Evolutionary conservation across 1,140 invertebrate species (phyloP).

Genomic region (Andrena cerasifolii): DNA sequence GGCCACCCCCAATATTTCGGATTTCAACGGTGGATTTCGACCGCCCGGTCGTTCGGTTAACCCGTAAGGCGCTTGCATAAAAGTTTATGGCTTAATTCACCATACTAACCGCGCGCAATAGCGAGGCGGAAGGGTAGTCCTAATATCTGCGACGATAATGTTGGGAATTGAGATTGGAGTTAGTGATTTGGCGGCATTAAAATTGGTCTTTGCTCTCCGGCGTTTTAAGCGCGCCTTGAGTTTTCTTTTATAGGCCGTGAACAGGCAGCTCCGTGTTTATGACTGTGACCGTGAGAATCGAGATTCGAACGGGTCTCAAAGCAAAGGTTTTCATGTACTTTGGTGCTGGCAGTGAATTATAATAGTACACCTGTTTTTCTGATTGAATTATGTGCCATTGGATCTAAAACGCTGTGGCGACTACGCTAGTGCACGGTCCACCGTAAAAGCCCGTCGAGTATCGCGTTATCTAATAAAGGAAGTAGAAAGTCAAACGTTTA

Average conservation of each 20-base stretch:
- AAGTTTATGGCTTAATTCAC: neutral
- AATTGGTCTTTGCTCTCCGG: neutral
- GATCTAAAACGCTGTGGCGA: no score
- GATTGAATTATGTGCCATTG: no score
- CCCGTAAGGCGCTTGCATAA: neutral
- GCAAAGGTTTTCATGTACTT: no score
- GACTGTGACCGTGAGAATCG: neutral
- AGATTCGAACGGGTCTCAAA: neutral
- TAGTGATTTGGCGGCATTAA: neutral
- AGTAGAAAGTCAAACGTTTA: conserved; percentile 34
- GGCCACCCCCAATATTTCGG: neutral
- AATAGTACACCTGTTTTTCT: no score
- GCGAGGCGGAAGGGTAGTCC: neutral
- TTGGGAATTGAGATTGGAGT: neutral
- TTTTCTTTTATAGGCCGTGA: no score
- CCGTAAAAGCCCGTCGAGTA: neutral
- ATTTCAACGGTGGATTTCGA: neutral
- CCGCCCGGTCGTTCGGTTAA: neutral
- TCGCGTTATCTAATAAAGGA: conserved; percentile 16
- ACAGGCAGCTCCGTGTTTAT: neutral
- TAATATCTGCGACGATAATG: neutral
- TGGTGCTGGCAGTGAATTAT: no score
- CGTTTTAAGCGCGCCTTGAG: no score
- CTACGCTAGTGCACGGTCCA: conserved; percentile 7
- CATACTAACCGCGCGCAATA: neutral